A percentile compares a stretch with the other conserved stretches of the same genome.
These are phyloP conservation scores for Otis tarda DNA, from an alignment of 2,113 vertebrate genomes.

Conservation along the genomic window DNA sequence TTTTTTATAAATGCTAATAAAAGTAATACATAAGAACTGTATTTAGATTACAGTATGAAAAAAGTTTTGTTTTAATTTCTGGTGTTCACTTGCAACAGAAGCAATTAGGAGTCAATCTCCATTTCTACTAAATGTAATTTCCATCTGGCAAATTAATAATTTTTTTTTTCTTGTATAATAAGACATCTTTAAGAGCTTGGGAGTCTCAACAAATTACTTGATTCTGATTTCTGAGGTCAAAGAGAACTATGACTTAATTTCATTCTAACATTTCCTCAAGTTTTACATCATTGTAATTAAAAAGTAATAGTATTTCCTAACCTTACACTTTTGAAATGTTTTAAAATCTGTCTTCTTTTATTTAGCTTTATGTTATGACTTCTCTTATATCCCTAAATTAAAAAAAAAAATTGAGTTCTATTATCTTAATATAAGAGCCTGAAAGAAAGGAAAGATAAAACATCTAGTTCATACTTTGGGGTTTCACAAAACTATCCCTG, in stretches of 20 bases:
- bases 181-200: not conserved
- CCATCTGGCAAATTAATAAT: not conserved
- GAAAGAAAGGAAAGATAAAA: not conserved
- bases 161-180: not conserved
- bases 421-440: not conserved
- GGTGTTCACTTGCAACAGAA: not conserved
- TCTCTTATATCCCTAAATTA: not conserved
- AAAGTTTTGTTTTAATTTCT: not conserved
- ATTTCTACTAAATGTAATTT: not conserved
- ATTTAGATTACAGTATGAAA: not conserved
- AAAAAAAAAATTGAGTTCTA: not conserved
- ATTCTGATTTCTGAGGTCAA: not conserved
- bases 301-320: not conserved
- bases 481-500: not conserved
- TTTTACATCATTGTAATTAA: not conserved
- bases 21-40: not conserved
- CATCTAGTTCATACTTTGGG: not conserved
- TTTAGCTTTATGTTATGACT: not conserved
- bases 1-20: slow-evolving; percentile 38
- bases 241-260: not conserved
- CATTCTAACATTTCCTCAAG: not conserved
- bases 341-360: not conserved
- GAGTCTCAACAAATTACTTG: not conserved
- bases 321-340: not conserved
- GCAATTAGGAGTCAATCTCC: not conserved